Evolutionary conservation across 2,888 invertebrate species (phyloP).

Genomic region (Diplolepis rosae): DNA sequence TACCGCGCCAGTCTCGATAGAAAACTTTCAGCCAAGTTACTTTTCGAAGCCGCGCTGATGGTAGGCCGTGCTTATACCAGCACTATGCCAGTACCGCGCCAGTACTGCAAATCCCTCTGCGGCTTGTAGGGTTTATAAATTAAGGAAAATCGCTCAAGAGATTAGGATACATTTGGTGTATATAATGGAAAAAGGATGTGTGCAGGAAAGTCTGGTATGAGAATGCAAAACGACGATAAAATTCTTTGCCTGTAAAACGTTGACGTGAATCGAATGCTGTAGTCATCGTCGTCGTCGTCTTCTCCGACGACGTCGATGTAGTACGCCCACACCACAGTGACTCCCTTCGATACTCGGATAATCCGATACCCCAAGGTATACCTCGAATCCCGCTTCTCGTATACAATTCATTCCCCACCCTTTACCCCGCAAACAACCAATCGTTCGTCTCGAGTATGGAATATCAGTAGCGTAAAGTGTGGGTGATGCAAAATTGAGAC

Average conservation of each 20-base stretch:
- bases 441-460: conserved; percentile 34
- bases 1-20: too few relatives aligned
- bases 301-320: conserved; percentile 39
- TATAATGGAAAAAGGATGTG: conserved; percentile 43
- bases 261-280: conserved; percentile 70
- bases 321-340: conserved; percentile 33
- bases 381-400: conserved; percentile 51
- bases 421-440: not conserved
- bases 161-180: not conserved
- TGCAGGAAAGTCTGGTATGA: conserved; percentile 57
- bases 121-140: not conserved
- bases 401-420: conserved; percentile 34
- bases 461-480: conserved; percentile 45
- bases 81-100: too few relatives aligned
- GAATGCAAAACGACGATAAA: conserved; percentile 71
- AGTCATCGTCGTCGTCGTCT: conserved; percentile 46
- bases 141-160: not conserved
- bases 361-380: conserved; percentile 63
- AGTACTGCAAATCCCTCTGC: too few relatives aligned
- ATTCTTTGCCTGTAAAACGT: conserved; percentile 69
- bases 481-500: conserved; percentile 43
- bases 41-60: too few relatives aligned
- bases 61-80: too few relatives aligned
- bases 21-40: too few relatives aligned
- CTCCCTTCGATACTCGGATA: conserved; percentile 58